Base-by-base conservation (phyloP, 2,888 invertebrate genomes). In the Endomychus coccineus region DNA sequence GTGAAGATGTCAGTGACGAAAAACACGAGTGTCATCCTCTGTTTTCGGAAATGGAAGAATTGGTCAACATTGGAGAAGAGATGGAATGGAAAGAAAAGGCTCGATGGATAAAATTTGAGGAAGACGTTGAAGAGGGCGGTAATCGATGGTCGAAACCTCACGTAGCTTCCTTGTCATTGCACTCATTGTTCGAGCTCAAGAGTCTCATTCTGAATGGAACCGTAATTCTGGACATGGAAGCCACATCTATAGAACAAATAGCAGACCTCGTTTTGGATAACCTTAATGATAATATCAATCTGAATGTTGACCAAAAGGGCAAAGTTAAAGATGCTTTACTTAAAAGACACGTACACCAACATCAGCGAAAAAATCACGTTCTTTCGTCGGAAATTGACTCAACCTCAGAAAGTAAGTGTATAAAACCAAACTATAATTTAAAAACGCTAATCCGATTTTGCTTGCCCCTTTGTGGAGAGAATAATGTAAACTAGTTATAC, bases 1-100 rank as follows among this genome's bases (percentile, higher is more conserved):
- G 94, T 17, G 94, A 95, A 70, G 94, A 94, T 59, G 79, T 85
- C 45, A 88, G 85, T 55, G 87, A 89, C 66, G 78, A 74, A 45
- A 68, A 74, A 21, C 81, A 85, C 62, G 84, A 87, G 61, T 83
- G 87, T 4, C 95, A 94, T 69, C 91, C 94, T 1, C 73, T 97
- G 21, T 97, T 97, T 72, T 92, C 94, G 35, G 97, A 98, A 73
- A 92, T 98, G 91, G 95, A 91, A 59, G 92, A 94, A 57, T 75
- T 98, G 54, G 83, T 86, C 44, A 78, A 77, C 54, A 83, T 85
- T 24, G 78, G 78, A 15, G 58, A 59, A 16, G 88, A 92, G 52
- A 77, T 89, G 62, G 92, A 96, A 69, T 97, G 97, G 97, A 88
- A 91, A 64, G 96, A 97, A 70, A 94, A 94, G n/a, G 96, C 96